These are phyloP conservation scores for Dromiciops gliroides DNA, from an alignment of 2,113 vertebrate species.

Conservation along the genomic window DNA sequence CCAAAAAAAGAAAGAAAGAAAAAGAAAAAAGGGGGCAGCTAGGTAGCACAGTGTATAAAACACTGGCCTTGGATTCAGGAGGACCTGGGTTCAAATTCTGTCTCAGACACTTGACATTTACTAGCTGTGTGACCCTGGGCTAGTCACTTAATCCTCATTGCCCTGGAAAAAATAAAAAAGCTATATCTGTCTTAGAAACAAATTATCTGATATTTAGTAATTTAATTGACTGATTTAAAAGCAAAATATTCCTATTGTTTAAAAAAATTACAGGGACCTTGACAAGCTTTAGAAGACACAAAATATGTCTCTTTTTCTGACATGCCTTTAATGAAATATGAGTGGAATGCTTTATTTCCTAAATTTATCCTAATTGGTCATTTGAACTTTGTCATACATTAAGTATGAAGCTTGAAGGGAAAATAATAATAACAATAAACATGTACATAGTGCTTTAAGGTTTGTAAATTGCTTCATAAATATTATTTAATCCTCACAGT, in stretches of 20 bases:
- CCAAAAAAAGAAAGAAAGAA: too few species aligned
- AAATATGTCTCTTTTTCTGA: background rate
- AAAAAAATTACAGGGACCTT: background rate
- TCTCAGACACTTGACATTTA: too few species aligned
- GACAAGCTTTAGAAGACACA: background rate
- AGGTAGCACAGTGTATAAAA: too few species aligned
- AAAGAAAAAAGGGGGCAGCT: too few species aligned
- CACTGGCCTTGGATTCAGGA: too few species aligned
- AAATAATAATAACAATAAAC: background rate
- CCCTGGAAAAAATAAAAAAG: too few species aligned
- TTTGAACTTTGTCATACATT: background rate
- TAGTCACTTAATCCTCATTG: too few species aligned
- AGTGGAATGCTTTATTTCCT: background rate
- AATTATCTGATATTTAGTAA: background rate
- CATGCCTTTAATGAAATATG: conserved; percentile 10
- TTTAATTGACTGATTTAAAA: background rate
- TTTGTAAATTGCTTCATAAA: background rate
- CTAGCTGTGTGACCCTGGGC: too few species aligned
- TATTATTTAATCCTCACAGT: background rate
- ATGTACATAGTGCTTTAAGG: background rate
- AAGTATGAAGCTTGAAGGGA: background rate
- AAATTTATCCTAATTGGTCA: background rate
- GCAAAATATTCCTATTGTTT: background rate
- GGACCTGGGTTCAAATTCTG: too few species aligned
- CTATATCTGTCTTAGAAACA: background rate